phyloP scores from a whole-genome alignment of 2,888 invertebrate species.

The Hirtodrosophila cameraria region DNA sequence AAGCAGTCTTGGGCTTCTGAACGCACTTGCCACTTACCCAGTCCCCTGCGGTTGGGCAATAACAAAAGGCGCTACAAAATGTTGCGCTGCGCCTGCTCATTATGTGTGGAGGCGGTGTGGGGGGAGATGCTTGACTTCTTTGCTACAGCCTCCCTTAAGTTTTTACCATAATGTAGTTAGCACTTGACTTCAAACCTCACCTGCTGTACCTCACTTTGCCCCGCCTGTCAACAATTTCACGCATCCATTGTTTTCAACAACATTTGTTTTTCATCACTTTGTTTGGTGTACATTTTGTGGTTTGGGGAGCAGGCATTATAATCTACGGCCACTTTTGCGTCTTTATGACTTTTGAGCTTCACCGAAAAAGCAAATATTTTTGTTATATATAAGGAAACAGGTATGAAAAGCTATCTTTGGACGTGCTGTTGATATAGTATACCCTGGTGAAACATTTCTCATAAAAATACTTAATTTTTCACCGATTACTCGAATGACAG shows the following conservation, averaged over 20 bases:
- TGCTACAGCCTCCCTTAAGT: slow-evolving; percentile 6
- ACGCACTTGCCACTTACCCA: slow-evolving; percentile 65
- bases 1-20: slow-evolving; percentile 46
- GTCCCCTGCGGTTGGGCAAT: slow-evolving; percentile 23
- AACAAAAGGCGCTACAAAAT: slow-evolving; percentile 47
- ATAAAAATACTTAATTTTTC: too few species aligned
- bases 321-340: slow-evolving; percentile 60
- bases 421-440: too few species aligned
- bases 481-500: too few species aligned
- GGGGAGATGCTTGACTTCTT: neutral
- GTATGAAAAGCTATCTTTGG: too few species aligned
- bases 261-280: slow-evolving; percentile 78
- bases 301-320: slow-evolving; percentile 33
- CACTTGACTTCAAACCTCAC: slow-evolving; percentile 59
- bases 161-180: slow-evolving; percentile 67
- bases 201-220: slow-evolving; percentile 13
- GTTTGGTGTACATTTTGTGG: slow-evolving; percentile 61
- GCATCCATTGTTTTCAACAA: slow-evolving; percentile 71
- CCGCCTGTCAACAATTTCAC: slow-evolving; percentile 60
- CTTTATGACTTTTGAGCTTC: slow-evolving; percentile 57
- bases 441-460: too few species aligned
- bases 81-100: slow-evolving; percentile 41
- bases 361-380: slow-evolving; percentile 58
- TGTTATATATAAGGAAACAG: slow-evolving; percentile 12
- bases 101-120: neutral